Evolutionary conservation across 2,888 invertebrate species (phyloP), one percentile per base, ranked within the genome.

Genomic region (Xanthorhoe spadicearia): DNA sequence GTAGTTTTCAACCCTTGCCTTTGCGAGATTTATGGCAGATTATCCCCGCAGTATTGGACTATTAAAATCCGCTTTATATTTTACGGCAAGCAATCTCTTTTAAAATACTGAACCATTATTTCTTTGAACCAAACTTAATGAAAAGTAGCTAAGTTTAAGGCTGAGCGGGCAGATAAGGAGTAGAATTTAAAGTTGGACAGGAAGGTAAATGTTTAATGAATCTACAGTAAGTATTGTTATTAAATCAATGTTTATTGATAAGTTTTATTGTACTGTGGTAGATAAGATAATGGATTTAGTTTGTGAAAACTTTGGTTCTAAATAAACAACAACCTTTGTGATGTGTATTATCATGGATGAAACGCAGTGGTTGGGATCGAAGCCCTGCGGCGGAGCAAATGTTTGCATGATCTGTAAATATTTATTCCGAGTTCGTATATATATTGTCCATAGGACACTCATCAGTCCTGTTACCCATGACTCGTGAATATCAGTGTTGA

Each of bases 1-100:
- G 81, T 84, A 83, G 83, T 85, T 83, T 79, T 78, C 79, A 82
- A 80, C 81, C 83, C 80, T 78, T 80, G 78, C 80, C 75, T 80
- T 77, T 66, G 19, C 70, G 66, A 79, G 80, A 85, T 83, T 83
- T 83, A 83, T 83, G 65, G 76, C 68, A 76, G 79, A 83, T 83
- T 82, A 82, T 79, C 78, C 77, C 73, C 74, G 64, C 71, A 78
- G 79, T 77, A 78, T 80, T 75, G 72, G 74, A 74, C 76, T 77
- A 77, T 78, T 81, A 82, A 82, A 83, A 79, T 79, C 76, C 73
- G 78, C 74, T 76, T 77, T 77, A 78, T 77, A 76, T 77, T 79
- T 81, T 79, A 79, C 71, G 72, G 76, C 75, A 77, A 77, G 70
- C 73, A 69, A 77, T 78, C 77, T 76, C 71, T 71, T 74, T 72